A percentile compares a stretch with the other conserved stretches of the same genome.
Evolutionary conservation across 2,888 invertebrate genomes (phyloP).

Genomic region (Athripsodes cinereus): DNA sequence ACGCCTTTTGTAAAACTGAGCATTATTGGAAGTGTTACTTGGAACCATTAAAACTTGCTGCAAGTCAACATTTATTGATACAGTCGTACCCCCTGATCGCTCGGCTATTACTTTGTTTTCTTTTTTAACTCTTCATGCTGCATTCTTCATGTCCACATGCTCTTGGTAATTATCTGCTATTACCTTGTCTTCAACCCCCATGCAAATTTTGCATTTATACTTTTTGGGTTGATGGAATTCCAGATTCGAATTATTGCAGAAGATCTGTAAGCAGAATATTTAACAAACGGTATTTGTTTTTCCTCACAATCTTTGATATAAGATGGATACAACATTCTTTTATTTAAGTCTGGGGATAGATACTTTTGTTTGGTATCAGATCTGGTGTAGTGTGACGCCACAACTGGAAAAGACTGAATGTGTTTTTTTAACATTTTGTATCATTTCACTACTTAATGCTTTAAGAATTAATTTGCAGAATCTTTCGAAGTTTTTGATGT

Average conservation of each 20-base stretch:
- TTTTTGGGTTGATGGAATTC: constrained; percentile 8
- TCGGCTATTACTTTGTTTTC: background rate
- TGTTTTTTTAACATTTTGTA: constrained; percentile 1
- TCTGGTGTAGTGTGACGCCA: background rate
- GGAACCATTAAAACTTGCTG: constrained; percentile 4
- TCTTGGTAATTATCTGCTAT: background rate
- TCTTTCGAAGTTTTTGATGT: too few relatives aligned
- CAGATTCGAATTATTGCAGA: background rate
- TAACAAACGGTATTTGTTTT: background rate
- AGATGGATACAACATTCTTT: background rate
- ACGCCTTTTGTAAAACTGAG: background rate
- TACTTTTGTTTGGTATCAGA: background rate
- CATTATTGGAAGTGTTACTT: constrained; percentile 5
- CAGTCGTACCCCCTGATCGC: background rate
- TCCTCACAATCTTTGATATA: background rate
- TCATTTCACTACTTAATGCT: background rate
- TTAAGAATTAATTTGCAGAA: too few relatives aligned
- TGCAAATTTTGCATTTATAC: constrained; percentile 4
- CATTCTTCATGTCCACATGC: background rate
- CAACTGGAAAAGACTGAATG: constrained; percentile 1
- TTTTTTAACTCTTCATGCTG: background rate
- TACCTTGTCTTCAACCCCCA: constrained; percentile 1
- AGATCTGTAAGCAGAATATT: constrained; percentile 1
- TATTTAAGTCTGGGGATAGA: background rate
- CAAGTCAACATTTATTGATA: background rate